Evolutionary conservation across 2,113 vertebrate species (phyloP), one percentile per base, ranked within the genome.

Genomic region (Rhegmatorhina hoffmannsi): DNA sequence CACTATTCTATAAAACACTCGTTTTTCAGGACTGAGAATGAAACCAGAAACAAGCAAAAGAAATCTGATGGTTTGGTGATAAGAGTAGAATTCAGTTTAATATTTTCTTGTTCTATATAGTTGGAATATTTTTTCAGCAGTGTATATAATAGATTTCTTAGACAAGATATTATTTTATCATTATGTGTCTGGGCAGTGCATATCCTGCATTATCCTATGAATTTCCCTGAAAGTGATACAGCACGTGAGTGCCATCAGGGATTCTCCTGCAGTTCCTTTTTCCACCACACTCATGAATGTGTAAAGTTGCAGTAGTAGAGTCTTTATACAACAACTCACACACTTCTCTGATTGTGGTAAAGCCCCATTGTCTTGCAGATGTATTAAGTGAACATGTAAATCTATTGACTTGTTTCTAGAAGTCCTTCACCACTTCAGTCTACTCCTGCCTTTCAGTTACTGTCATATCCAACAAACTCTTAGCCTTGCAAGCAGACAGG

Each of bases 241-340:
- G 10, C 24, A 23, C 1, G 0, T 0, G 4, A 25, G 55, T 74
- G 50, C n/a, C 50, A 56, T n/a, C 59, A 62, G 74, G 24, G 36
- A 66, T 84, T 90, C 28, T 77, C 43, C 31, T 53, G 73, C 72
- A 63, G 21, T 33, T 24, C 26, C 13, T 13, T 2, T 77, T 78
- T 66, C 46, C 21, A 55, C 14, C 34, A 20, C 36, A 38, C 21
- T 68, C 50, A 53, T 53, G 50, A 53, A 18, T 24, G n/a, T 1
- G 3, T 19, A 44, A 12, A 9, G 89, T 56, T 36, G 20, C 19
- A 67, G 14, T 44, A 62, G 28, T 2, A 62, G 16, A 20, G 40
- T 11, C 15, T 84, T 77, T 46, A 24, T 38, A 59, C 44, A 58
- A 6, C 17, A 58, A 23, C 34, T 69, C 36, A 14, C 80, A 63